A percentile compares a stretch with the other conserved stretches of the same genome.
phyloP scores from a whole-genome alignment of 2,113 vertebrate species.

The Poecilia latipinna region DNA sequence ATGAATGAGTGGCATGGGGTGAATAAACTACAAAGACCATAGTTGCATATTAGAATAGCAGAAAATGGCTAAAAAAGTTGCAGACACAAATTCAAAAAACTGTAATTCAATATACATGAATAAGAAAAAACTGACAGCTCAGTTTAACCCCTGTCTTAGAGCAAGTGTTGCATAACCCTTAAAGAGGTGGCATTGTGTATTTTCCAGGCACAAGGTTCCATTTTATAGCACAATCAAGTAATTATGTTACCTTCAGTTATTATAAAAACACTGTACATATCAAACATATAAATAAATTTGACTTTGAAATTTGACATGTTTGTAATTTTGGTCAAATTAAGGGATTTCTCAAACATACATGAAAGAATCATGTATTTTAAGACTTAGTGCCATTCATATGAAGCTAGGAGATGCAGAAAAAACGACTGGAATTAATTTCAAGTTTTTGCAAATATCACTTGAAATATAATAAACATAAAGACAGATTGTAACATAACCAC shows the following conservation, averaged over 20 bases:
- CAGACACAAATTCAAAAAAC: background rate
- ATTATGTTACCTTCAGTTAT: no score
- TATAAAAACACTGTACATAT: no score
- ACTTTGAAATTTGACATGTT: no score
- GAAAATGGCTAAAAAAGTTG: accelerated
- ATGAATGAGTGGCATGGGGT: constrained; percentile 73
- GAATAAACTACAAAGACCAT: constrained; percentile 80
- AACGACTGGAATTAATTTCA: no score
- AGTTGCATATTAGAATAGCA: background rate
- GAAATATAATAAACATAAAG: background rate
- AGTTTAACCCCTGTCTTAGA: background rate
- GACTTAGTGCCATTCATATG: background rate
- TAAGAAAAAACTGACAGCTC: background rate
- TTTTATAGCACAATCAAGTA: no score
- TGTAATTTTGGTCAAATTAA: no score
- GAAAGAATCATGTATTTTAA: no score
- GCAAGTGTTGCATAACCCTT: background rate
- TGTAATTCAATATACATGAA: background rate
- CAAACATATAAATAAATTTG: no score
- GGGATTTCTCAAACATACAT: no score
- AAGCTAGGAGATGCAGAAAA: background rate
- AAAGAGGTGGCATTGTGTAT: no score
- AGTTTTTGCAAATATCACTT: background rate
- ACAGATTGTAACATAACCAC: no score
- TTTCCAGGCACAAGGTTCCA: no score